Conservation (phyloP, 2,888 invertebrate genomes). For the Morpho achilles region DNA sequence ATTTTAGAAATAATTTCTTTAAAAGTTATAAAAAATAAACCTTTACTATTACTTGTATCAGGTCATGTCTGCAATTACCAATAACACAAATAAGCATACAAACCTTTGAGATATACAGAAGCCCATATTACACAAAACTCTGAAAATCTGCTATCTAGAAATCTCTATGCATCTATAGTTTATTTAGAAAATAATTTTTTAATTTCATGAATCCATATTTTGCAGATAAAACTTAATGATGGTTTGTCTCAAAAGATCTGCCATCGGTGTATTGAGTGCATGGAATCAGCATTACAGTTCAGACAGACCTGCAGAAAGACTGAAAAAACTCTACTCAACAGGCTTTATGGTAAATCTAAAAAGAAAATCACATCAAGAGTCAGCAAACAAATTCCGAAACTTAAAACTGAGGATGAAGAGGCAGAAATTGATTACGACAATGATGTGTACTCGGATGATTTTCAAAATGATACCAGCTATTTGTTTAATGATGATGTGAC, state of each 20-base stretch:
- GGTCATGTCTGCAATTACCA: too few relatives aligned
- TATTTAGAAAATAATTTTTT: too few relatives aligned
- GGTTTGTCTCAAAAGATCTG: slow-evolving; percentile 63
- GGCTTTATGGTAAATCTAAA: slow-evolving; percentile 30
- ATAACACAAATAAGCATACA: too few relatives aligned
- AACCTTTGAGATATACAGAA: too few relatives aligned
- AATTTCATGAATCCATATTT: slow-evolving; percentile 9
- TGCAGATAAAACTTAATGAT: slow-evolving; percentile 56
- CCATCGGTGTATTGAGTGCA: slow-evolving; percentile 38
- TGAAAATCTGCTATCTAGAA: too few relatives aligned
- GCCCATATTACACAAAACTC: too few relatives aligned
- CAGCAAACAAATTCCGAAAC: slow-evolving; percentile 26
- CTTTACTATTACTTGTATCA: too few relatives aligned
- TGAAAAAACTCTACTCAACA: slow-evolving; percentile 41
- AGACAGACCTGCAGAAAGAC: slow-evolving; percentile 47
- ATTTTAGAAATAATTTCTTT: too few relatives aligned
- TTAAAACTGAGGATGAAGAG: slow-evolving; percentile 18
- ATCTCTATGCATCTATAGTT: too few relatives aligned
- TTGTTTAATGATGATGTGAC: slow-evolving; percentile 29
- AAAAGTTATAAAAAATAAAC: too few relatives aligned
- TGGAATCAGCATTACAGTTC: slow-evolving; percentile 47
- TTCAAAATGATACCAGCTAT: slow-evolving; percentile 36
- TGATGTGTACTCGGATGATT: slow-evolving; percentile 36
- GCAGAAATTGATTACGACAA: slow-evolving; percentile 32
- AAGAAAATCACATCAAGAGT: slow-evolving; percentile 24